Percentiles rank a stretch among this genome's conserved stretches.
phyloP scores from a whole-genome alignment of 2,888 invertebrate genomes.

The Stomorhina lunata region DNA sequence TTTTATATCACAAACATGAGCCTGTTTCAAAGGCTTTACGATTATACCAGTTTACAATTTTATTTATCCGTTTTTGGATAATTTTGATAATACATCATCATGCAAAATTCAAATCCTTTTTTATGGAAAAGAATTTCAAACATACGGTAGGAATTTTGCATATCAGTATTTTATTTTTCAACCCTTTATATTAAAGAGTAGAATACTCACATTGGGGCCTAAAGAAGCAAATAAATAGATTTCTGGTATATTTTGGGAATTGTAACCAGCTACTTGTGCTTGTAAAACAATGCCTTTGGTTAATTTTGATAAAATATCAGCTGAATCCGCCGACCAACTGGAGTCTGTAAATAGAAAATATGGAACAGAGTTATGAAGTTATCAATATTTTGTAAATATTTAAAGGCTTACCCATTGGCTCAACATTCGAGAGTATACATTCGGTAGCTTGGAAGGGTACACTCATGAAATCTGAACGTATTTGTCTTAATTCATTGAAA shows the following conservation, averaged over 20 bases:
- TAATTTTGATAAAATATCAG: constrained; percentile 87
- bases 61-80: constrained; percentile 54
- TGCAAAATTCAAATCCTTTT: constrained; percentile 58
- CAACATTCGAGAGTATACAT: constrained; percentile 94
- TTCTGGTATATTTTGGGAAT: constrained; percentile 87
- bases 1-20: neutral
- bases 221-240: constrained; percentile 90
- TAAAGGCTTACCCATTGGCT: constrained; percentile 84
- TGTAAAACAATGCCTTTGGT: constrained; percentile 91
- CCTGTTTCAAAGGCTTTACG: constrained; percentile 6
- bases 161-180: constrained; percentile 66
- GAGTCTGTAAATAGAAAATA: constrained; percentile 78
- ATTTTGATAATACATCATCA: constrained; percentile 64
- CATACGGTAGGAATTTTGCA: constrained; percentile 46
- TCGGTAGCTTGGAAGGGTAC: constrained; percentile 99
- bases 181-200: constrained; percentile 56
- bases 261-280: constrained; percentile 93
- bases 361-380: neutral
- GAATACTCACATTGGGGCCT: constrained; percentile 85
- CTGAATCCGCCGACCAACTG: constrained; percentile 89
- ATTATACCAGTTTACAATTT: neutral
- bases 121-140: neutral
- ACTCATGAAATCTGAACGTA: constrained; percentile 94
- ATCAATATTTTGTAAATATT: neutral
- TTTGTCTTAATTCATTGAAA: constrained; percentile 91